A percentile compares a stretch with the other conserved stretches of the same genome.
Conservation (phyloP, 2,888 invertebrate genomes). For the Ophraella communa region DNA sequence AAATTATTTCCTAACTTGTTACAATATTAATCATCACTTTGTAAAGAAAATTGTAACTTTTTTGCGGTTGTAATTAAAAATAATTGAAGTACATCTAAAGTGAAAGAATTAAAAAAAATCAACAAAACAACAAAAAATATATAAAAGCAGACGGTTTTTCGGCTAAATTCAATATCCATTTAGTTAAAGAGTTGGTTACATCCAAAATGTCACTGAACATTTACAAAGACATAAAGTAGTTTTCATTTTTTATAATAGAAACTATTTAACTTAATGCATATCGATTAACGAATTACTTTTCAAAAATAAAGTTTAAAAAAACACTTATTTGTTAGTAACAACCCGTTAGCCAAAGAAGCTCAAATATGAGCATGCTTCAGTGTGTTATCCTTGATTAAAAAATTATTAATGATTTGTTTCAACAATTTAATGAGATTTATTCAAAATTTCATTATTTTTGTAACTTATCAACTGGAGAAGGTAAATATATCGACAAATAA, state of each 20-base stretch:
- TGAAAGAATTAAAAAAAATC: constrained; percentile 9
- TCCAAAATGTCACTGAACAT: background rate
- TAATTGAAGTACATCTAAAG: constrained; percentile 17
- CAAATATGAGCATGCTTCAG: constrained; percentile 41
- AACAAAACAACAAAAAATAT: constrained; percentile 7
- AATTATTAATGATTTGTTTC: too few relatives aligned
- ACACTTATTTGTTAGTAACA: constrained; percentile 49
- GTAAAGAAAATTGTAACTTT: background rate
- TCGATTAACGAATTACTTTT: background rate
- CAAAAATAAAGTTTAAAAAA: constrained; percentile 17
- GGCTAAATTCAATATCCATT: background rate
- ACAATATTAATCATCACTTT: too few relatives aligned
- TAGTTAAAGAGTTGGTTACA: background rate
- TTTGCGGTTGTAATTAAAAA: background rate
- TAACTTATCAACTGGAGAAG: background rate
- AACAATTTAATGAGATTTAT: background rate
- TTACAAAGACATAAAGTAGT: background rate
- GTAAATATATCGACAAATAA: too few relatives aligned
- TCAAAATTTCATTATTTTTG: background rate
- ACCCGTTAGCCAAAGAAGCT: constrained; percentile 39
- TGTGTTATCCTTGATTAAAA: constrained; percentile 25
- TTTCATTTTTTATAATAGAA: background rate
- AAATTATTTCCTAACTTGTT: too few relatives aligned
- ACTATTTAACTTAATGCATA: background rate
- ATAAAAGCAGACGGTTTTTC: background rate